Base-by-base conservation (phyloP, 1,140 invertebrate species). In the Zaprionus camerounensis region DNA sequence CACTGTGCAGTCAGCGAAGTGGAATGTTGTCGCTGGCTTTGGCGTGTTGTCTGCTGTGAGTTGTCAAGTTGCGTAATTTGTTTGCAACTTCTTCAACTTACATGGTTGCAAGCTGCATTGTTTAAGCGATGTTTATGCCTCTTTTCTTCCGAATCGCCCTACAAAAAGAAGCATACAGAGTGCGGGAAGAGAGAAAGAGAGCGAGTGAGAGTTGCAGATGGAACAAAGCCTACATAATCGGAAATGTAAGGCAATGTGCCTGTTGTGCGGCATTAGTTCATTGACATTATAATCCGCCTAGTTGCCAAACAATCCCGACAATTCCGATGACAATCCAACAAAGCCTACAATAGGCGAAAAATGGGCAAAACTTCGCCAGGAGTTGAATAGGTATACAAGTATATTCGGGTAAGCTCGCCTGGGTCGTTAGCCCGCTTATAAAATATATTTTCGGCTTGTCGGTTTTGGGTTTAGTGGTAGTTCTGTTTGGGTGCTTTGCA, bases 21-120 rank as follows among this genome's bases (percentile, higher is more conserved):
- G 70, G 70, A 83, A 78, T 78, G 71, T 71, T 66, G 68, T 75
- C 7, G 56, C 24, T 17, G 49, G 11, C 36, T 15, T 53, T 53
- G 71, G 55, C 34, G 13, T 9, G 12, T 41, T 62, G 64, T n/a
- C 57, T 70, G 20, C 46, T 26, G 46, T 9, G 38, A 70, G 38
- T 87, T 88, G 84, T 83, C 80, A 72, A 82, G 80, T 88, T 88
- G 81, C 75, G 85, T 79, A 87, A 84, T 87, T 88, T 88, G 81
- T 88, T 90, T 84, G 78, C 84, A 90, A 87, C 84, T 88, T 73
- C 68, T 81, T 76, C 64, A 71, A 55, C 64, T 76, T 58, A 69
- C 70, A 71, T 49, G 65, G 59, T 41, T 38, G 5, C 51, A 36
- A 28, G 34, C 7, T 22, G 66, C 82, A 85, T 87, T 88, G 74